These are phyloP conservation scores for Drosophila histrio DNA, from an alignment of 2,888 invertebrate genomes.

Conservation along the genomic window DNA sequence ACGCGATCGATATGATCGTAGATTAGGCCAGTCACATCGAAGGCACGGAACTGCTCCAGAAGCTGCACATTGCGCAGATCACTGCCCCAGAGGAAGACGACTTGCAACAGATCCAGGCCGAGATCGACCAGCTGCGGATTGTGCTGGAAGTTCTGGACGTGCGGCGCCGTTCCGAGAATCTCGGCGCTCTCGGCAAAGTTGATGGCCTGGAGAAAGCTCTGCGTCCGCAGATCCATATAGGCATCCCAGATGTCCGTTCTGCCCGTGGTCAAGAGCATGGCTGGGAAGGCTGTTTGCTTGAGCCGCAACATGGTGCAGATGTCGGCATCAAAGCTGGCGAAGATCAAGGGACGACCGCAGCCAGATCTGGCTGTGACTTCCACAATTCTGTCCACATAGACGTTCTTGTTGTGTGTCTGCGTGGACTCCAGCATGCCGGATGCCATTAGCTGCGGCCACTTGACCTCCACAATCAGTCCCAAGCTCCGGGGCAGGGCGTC, in stretches of 20 bases:
- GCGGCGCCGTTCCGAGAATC: conserved; percentile 94
- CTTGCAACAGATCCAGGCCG: conserved; percentile 91
- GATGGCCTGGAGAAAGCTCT: conserved; percentile 91
- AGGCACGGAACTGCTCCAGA: conserved; percentile 91
- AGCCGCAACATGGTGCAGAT: conserved; percentile 95
- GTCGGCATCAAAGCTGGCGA: conserved; percentile 98
- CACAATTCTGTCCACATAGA: conserved; percentile 93
- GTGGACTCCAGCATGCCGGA: conserved; percentile 93
- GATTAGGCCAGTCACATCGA: conserved; percentile 96
- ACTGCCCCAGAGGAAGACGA: conserved; percentile 98
- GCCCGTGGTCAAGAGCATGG: conserved; percentile 89
- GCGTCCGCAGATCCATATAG: conserved; percentile 93
- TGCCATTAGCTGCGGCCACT: conserved; percentile 95
- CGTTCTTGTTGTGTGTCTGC: conserved; percentile 93
- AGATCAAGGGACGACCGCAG: conserved; percentile 92
- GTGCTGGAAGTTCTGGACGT: conserved; percentile 92
- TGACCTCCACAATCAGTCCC: conserved; percentile 98
- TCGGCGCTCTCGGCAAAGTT: conserved; percentile 92
- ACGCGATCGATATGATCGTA: conserved; percentile 92
- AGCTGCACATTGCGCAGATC: conserved; percentile 93
- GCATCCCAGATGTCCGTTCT: conserved; percentile 84
- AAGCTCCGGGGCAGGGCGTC: conserved; percentile 91
- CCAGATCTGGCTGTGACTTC: conserved; percentile 91
- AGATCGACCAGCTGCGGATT: conserved; percentile 87
- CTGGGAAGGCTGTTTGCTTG: conserved; percentile 98